phyloP scores from a whole-genome alignment of 2,888 invertebrate genomes.

The Drosophila testacea region DNA sequence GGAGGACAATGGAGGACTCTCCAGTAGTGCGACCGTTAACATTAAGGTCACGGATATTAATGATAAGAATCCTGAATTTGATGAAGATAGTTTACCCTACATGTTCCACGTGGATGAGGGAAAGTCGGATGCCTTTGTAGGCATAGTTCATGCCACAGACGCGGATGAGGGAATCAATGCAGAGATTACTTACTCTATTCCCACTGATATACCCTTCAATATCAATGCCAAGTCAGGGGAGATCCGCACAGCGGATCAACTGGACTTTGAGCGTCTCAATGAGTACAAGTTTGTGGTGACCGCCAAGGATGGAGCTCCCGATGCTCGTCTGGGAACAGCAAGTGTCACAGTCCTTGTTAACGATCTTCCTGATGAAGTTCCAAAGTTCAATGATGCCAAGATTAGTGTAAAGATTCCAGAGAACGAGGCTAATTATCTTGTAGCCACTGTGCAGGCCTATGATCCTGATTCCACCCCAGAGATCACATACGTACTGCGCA shows the following conservation, averaged over 20 bases:
- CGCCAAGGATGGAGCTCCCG: constrained; percentile 94
- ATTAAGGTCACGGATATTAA: constrained; percentile 96
- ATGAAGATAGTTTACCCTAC: constrained; percentile 90
- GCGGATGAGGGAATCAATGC: constrained; percentile 95
- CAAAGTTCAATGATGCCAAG: constrained; percentile 89
- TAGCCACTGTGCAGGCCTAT: constrained; percentile 93
- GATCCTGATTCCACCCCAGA: constrained; percentile 93
- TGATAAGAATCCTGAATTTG: constrained; percentile 95
- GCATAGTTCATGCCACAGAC: constrained; percentile 93
- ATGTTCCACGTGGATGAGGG: constrained; percentile 93
- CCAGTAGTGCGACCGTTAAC: constrained; percentile 93
- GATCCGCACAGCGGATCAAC: constrained; percentile 89
- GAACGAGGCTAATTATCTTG: constrained; percentile 91
- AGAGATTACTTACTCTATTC: constrained; percentile 91
- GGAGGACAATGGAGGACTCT: constrained; percentile 93
- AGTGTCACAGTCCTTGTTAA: constrained; percentile 92
- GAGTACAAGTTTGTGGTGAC: constrained; percentile 93
- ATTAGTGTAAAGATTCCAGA: constrained; percentile 94
- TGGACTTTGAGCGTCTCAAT: constrained; percentile 93
- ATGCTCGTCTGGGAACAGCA: constrained; percentile 94
- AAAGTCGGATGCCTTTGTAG: constrained; percentile 87
- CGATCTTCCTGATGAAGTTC: constrained; percentile 92
- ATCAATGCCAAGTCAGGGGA: constrained; percentile 93
- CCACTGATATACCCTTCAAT: constrained; percentile 91
- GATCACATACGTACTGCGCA: constrained; percentile 93